phyloP scores from a whole-genome alignment of 2,113 vertebrate species.

The Pelecanoides urinatrix region DNA sequence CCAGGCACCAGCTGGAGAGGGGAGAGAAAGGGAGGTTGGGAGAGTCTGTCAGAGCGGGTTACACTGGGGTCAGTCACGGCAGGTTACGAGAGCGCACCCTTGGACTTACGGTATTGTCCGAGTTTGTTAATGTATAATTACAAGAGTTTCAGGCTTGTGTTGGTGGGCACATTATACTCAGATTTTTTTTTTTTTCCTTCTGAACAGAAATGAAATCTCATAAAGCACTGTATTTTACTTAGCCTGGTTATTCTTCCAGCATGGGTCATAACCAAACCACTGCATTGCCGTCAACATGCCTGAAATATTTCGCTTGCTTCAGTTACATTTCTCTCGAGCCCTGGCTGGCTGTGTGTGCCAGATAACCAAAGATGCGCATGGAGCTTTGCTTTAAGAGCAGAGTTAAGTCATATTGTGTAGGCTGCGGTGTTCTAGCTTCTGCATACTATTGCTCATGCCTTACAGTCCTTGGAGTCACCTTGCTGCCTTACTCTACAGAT shows the following conservation, averaged over 20 bases:
- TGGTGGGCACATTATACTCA: background rate
- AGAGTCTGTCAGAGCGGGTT: background rate
- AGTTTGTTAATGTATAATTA: background rate
- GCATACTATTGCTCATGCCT: slow-evolving; percentile 5
- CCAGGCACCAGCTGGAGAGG: rapidly evolving
- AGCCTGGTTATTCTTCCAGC: background rate
- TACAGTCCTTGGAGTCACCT: slow-evolving; percentile 48
- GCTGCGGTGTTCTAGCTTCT: slow-evolving; percentile 40
- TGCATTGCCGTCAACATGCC: background rate
- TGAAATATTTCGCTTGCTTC: slow-evolving; percentile 25
- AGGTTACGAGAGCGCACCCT: rapidly evolving
- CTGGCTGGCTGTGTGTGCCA: background rate
- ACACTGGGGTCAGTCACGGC: background rate
- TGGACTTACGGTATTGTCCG: background rate
- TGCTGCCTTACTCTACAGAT: slow-evolving; percentile 1
- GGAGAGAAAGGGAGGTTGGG: background rate
- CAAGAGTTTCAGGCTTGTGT: background rate
- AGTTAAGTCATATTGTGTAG: slow-evolving; percentile 41
- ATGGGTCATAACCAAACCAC: background rate
- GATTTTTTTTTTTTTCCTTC: background rate
- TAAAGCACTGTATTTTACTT: background rate
- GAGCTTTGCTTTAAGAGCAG: background rate
- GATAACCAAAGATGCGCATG: background rate
- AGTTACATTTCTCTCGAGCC: background rate
- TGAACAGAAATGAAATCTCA: background rate